Evolutionary conservation across 2,797 vertebrate genomes (phyloP).

Genomic region (Hafferia zeledoni): DNA sequence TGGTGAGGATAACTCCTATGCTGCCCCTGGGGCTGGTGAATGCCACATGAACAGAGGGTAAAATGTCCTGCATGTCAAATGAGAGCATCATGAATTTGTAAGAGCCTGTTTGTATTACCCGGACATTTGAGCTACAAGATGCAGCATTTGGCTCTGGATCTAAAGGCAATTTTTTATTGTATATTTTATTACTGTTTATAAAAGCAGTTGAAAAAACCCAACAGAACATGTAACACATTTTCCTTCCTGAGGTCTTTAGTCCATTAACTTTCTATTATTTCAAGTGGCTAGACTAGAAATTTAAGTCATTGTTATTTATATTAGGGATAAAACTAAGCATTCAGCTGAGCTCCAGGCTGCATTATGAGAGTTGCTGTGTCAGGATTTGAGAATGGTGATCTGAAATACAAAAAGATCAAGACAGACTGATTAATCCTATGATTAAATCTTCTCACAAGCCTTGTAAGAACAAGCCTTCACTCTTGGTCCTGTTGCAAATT

Average conservation of each 20-base stretch:
- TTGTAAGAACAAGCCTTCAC: background rate
- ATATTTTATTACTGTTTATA: conserved; percentile 51
- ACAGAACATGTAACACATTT: background rate
- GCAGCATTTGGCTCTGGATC: conserved; percentile 36
- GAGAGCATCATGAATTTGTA: background rate
- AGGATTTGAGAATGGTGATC: background rate
- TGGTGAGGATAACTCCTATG: background rate
- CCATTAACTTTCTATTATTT: background rate
- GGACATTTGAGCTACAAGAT: background rate
- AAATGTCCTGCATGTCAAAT: background rate
- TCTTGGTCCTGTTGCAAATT: background rate
- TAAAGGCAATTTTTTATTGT: conserved; percentile 28
- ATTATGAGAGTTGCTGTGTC: background rate
- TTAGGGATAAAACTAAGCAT: background rate
- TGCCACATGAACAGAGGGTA: background rate
- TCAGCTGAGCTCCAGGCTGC: background rate
- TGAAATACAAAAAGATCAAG: background rate
- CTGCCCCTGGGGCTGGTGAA: background rate
- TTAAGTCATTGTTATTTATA: conserved; percentile 36
- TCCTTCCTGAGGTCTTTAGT: conserved; percentile 19
- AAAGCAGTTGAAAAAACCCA: conserved; percentile 6
- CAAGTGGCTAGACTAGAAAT: conserved; percentile 20
- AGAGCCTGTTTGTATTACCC: background rate
- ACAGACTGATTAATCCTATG: background rate
- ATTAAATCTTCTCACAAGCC: background rate